Evolutionary conservation across 2,888 invertebrate genomes (phyloP).

Genomic region (Calameuta pallipes): DNA sequence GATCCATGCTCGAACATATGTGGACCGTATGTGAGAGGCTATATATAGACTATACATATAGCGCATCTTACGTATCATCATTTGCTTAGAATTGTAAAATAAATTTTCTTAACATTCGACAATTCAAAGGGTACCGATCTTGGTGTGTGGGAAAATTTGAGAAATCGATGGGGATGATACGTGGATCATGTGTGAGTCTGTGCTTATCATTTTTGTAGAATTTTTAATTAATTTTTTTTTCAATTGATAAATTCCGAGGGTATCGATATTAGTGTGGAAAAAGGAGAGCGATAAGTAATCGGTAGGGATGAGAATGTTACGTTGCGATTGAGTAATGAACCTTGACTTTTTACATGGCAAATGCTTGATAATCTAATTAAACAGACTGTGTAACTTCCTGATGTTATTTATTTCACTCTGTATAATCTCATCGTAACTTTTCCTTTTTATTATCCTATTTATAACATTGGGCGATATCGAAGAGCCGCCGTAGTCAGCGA

Average conservation of each 20-base stretch:
- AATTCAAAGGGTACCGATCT: no score
- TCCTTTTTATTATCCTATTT: neutral
- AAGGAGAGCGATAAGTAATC: neutral
- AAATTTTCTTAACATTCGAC: no score
- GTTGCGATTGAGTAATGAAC: constrained; percentile 16
- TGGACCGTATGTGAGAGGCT: neutral
- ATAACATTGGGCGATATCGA: neutral
- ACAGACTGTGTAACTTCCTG: neutral
- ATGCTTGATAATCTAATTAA: neutral
- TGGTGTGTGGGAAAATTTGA: no score
- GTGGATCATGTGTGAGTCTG: neutral
- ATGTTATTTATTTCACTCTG: neutral
- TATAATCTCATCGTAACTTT: neutral
- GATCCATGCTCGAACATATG: neutral
- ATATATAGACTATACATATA: no score
- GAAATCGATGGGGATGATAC: no score
- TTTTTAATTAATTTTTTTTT: neutral
- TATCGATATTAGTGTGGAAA: neutral
- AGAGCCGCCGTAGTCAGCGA: neutral
- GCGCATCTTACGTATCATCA: no score
- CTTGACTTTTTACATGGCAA: constrained; percentile 32
- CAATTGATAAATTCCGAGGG: neutral
- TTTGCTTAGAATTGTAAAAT: no score
- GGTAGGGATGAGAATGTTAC: neutral
- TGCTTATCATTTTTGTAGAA: neutral